phyloP scores from a whole-genome alignment of 2,888 invertebrate genomes.

The Drosophila melanosoma region DNA sequence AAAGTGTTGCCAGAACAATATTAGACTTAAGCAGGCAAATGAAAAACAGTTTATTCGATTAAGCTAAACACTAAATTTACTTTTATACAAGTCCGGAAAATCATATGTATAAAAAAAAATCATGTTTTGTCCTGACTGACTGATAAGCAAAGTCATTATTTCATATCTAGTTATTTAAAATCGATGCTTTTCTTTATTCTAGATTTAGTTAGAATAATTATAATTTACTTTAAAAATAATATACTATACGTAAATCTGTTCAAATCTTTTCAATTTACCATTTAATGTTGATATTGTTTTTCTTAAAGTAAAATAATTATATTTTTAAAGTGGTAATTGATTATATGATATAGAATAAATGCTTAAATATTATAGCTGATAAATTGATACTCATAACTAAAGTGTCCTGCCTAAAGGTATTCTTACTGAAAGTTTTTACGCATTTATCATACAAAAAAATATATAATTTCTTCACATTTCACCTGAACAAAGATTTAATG shows the following conservation, averaged over 20 bases:
- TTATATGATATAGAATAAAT: background rate
- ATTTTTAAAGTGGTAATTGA: background rate
- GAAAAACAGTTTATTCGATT: background rate
- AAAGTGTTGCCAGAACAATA: conserved; percentile 18
- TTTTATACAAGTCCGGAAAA: background rate
- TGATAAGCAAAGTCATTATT: background rate
- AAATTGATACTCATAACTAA: background rate
- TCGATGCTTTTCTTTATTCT: background rate
- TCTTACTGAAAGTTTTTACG: background rate
- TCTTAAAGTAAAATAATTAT: background rate
- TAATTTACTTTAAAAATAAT: background rate
- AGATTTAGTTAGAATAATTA: background rate
- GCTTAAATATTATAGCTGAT: background rate
- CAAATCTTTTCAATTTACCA: background rate
- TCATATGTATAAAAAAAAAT: background rate
- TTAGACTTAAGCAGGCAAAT: background rate
- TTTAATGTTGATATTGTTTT: background rate
- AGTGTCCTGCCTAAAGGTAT: background rate
- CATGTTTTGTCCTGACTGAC: background rate
- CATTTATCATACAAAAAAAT: background rate
- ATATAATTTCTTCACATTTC: background rate
- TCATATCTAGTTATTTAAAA: background rate
- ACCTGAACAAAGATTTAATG: background rate
- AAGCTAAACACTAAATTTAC: background rate
- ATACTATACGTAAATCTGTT: background rate